Base-by-base conservation (phyloP, 2,888 invertebrate genomes). In the Chydorus sphaericus region DNA sequence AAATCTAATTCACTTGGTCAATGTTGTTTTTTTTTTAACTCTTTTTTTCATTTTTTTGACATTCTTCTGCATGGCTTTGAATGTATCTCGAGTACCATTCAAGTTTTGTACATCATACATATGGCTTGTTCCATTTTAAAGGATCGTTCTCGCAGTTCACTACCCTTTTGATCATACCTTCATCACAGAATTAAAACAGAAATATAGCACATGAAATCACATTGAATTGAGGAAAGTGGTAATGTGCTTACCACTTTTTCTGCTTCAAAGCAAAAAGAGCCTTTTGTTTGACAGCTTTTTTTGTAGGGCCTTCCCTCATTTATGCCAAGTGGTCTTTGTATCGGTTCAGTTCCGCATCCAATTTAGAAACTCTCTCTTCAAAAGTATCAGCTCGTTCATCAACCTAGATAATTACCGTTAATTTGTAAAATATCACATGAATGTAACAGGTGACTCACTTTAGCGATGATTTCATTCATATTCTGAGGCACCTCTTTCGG, bases 61-160 rank as follows among this genome's bases (percentile, higher is more conserved):
- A 3, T 97, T 97, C 66, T 89, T 84, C 69, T 90, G 93, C 97
- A 98, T 98, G 0, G 97, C 97, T 55, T 85, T 77, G 2, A 99
- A 86, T 10, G 93, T 93, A 1, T 85, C 72, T 60, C 93, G 89
- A 1, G 96, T 97, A 67, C 97, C 96, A 70, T 97, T 97, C 29
- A 97, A 72, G 1, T 92, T 88, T 70, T 98, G 96, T 55, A 93
- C 87, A 1, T 94, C 89, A 71, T 89, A 96, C 70, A n/a, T 71
- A 97, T 94, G 2, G 94, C 89, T 70, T 98, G 98, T 68, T 98
- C 98, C 90, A 99, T 93, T 69, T 98, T 98, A 69, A 98, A 99
- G 0, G 92, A 86, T 68, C 99, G 98, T 59, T 92, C 85, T 61
- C 88, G 76, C 55, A 98, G 76, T 68, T 85, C 90, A 39, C 94